Conservation (phyloP, 2,797 vertebrate genomes). For the Chelmon rostratus region DNA sequence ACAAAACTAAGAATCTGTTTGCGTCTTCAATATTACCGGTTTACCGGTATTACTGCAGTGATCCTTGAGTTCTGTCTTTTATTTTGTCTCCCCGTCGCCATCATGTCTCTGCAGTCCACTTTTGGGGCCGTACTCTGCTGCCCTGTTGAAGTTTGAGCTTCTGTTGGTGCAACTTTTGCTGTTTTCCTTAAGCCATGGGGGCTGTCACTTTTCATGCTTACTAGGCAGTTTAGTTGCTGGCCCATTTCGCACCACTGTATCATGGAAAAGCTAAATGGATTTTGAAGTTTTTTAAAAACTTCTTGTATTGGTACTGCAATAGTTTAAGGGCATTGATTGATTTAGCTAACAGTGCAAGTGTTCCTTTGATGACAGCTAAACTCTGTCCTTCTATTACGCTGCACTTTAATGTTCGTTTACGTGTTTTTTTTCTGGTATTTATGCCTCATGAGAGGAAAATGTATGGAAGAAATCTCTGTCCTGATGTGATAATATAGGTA, state of each 20-base stretch:
- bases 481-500: background rate
- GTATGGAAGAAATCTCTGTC: too few species aligned
- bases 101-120: conserved; percentile 15
- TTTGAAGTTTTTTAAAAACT: background rate
- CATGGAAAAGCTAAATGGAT: background rate
- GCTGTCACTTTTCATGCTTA: conserved; percentile 15
- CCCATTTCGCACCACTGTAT: conserved; percentile 1
- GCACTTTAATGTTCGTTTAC: background rate
- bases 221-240: background rate
- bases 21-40: background rate
- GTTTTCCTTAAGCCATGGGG: background rate
- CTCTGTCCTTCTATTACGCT: background rate
- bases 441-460: background rate
- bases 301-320: background rate
- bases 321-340: background rate
- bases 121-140: background rate
- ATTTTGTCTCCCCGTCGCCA: background rate
- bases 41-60: background rate
- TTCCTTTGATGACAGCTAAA: background rate
- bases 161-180: background rate
- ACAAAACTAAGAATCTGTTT: background rate
- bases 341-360: background rate
- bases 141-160: conserved; percentile 7
- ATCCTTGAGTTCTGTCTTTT: background rate
- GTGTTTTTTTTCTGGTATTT: background rate